These are phyloP conservation scores for Subacronicta megacephala DNA, from an alignment of 2,888 invertebrate genomes.

Conservation along the genomic window DNA sequence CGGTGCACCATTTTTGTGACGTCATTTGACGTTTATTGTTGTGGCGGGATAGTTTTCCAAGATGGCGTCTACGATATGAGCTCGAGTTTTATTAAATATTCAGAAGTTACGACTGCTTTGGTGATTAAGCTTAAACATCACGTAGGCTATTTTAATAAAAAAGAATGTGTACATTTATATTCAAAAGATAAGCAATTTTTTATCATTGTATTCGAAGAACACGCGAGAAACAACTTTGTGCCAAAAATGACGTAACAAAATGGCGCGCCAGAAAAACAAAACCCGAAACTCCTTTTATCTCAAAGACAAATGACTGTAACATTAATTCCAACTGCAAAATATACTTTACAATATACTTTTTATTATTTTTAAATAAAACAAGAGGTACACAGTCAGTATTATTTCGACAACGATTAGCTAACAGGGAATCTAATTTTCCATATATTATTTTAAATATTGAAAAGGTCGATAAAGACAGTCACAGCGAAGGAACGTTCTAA, in stretches of 20 bases:
- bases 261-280: constrained; percentile 57
- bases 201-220: constrained; percentile 28
- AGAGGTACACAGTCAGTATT: constrained; percentile 71
- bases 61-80: constrained; percentile 49
- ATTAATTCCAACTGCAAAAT: constrained; percentile 73
- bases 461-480: constrained; percentile 52
- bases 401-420: constrained; percentile 77
- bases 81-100: constrained; percentile 53
- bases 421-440: constrained; percentile 74
- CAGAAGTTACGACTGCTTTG: constrained; percentile 46
- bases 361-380: constrained; percentile 73
- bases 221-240: constrained; percentile 25
- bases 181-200: constrained; percentile 39
- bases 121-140: constrained; percentile 49
- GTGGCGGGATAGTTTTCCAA: constrained; percentile 51
- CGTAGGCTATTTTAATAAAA: constrained; percentile 53
- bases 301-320: constrained; percentile 73
- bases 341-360: constrained; percentile 62
- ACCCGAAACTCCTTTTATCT: constrained; percentile 66
- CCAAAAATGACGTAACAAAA: constrained; percentile 51
- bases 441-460: constrained; percentile 62
- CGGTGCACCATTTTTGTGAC: constrained; percentile 52
- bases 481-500: constrained; percentile 51
- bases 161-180: constrained; percentile 44
- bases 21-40: constrained; percentile 57